These are phyloP conservation scores for Agrochola litura DNA, from an alignment of 2,888 invertebrate species.

Conservation along the genomic window DNA sequence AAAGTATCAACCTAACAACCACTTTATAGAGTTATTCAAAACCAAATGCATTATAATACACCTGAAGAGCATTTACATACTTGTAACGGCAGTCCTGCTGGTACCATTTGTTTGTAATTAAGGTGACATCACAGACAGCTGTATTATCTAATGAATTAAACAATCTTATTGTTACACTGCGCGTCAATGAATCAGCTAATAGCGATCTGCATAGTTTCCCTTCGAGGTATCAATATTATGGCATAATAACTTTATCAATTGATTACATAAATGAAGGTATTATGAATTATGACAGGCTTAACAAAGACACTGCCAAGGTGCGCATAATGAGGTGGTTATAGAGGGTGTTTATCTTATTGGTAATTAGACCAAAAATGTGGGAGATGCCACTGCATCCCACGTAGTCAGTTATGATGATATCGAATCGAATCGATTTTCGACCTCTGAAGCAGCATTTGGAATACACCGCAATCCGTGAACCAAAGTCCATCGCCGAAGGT, in stretches of 20 bases:
- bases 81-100: neutral
- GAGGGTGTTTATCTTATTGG: neutral
- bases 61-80: neutral
- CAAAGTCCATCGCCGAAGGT: neutral
- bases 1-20: neutral
- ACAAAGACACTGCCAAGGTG: neutral
- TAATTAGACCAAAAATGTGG: neutral
- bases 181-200: conserved; percentile 36
- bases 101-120: conserved; percentile 25
- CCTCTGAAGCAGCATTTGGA: neutral
- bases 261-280: conserved; percentile 25
- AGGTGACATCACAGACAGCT: conserved; percentile 40
- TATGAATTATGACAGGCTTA: conserved; percentile 6
- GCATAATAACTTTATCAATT: conserved; percentile 41
- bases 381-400: no score
- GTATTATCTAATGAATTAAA: conserved; percentile 45
- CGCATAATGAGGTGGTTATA: neutral
- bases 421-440: neutral
- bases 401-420: neutral
- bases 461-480: neutral
- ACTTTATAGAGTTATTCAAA: neutral
- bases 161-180: conserved; percentile 57
- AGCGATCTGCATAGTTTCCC: conserved; percentile 37
- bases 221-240: conserved; percentile 47
- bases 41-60: neutral